Conservation (phyloP, 1,140 invertebrate species). For the Drosophila nannoptera region DNA sequence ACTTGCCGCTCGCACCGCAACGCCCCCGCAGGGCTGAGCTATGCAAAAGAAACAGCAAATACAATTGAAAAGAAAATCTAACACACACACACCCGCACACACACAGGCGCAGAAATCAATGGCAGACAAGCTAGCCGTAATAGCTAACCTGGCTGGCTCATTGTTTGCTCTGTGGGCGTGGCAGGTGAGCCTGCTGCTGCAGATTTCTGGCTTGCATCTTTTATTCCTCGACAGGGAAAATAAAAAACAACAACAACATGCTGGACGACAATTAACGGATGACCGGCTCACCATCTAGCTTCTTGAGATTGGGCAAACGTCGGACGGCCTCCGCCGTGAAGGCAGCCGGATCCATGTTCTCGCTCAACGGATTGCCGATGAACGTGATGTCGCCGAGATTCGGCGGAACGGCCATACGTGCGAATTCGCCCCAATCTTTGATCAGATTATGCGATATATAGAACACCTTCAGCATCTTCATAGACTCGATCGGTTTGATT, state of each 20-base stretch:
- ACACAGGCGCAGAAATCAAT: constrained; percentile 8
- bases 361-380: constrained; percentile 91
- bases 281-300: constrained; percentile 89
- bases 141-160: constrained; percentile 11
- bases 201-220: constrained; percentile 18
- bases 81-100: background rate
- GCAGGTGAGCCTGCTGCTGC: background rate
- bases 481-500: constrained; percentile 89
- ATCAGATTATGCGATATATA: constrained; percentile 94
- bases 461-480: constrained; percentile 90
- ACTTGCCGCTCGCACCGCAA: background rate
- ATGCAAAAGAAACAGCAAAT: constrained; percentile 38
- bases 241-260: background rate
- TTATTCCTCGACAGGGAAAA: constrained; percentile 24
- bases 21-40: constrained; percentile 6
- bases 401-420: constrained; percentile 81
- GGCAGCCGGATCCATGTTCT: constrained; percentile 84
- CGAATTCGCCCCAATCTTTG: constrained; percentile 93
- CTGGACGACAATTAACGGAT: constrained; percentile 74
- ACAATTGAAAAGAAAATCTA: constrained; percentile 51
- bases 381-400: constrained; percentile 88
- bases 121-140: constrained; percentile 31
- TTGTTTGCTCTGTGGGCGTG: constrained; percentile 15
- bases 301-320: constrained; percentile 88
- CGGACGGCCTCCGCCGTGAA: constrained; percentile 87